Evolutionary conservation across 2,797 vertebrate species (phyloP).

Genomic region (Clamator glandarius): DNA sequence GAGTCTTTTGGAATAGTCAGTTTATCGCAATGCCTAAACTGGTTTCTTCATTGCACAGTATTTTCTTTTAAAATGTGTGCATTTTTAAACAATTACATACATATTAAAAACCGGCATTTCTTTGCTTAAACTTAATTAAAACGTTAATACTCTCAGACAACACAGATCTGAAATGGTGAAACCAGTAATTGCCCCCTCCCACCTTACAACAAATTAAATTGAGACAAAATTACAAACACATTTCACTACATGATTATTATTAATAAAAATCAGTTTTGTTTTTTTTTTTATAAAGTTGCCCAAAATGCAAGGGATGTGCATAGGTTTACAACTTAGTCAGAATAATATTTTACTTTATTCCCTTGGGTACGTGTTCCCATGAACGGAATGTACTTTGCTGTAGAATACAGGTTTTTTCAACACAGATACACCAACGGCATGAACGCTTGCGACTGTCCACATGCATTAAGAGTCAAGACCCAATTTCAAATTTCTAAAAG

Average conservation of each 20-base stretch:
- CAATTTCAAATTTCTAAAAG: constrained; percentile 93
- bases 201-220: constrained; percentile 89
- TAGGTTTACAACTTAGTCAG: constrained; percentile 85
- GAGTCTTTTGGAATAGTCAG: constrained; percentile 85
- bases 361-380: constrained; percentile 85
- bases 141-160: constrained; percentile 95
- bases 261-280: constrained; percentile 90
- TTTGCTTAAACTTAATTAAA: constrained; percentile 86
- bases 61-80: constrained; percentile 88
- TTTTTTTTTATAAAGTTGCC: constrained; percentile 90
- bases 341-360: constrained; percentile 84
- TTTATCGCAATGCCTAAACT: constrained; percentile 86
- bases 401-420: constrained; percentile 88
- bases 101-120: constrained; percentile 90
- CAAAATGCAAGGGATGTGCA: constrained; percentile 95
- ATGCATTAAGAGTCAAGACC: constrained; percentile 97
- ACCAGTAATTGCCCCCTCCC: constrained; percentile 84
- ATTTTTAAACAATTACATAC: constrained; percentile 96
- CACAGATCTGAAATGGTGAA: constrained; percentile 92
- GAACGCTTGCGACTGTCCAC: constrained; percentile 96
- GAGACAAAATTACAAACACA: constrained; percentile 96
- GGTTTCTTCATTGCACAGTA: constrained; percentile 85
- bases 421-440: constrained; percentile 92
- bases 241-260: constrained; percentile 94
- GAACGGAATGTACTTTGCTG: constrained; percentile 93